Base-by-base conservation (phyloP, 2,113 vertebrate species). In the Shinisaurus crocodilurus region DNA sequence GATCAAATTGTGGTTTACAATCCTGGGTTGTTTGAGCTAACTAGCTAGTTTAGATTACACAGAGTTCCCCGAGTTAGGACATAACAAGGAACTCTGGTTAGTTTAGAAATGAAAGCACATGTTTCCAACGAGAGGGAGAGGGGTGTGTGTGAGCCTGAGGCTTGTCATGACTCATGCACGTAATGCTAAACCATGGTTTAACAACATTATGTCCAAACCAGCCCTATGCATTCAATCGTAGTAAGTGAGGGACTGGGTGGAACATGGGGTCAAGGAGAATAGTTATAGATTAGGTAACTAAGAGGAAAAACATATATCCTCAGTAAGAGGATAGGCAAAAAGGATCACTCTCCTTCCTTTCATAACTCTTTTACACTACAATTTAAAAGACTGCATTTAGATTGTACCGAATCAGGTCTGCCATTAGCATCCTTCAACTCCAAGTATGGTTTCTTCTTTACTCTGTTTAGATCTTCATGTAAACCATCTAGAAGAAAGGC, bases 371-470 rank as follows among this genome's bases (percentile, higher is more conserved):
- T 40, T 69, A 69, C 3, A 63, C 4, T n/a, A 34, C 34, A 85
- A 29, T 13, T 69, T 50, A 85, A 3, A 43, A 25, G 15, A 50
- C 8, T 48, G 34, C 74, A 13, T 37, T 80, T 77, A 27, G 3
- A 89, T 37, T 40, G 0, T 97, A 99, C 99, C 98, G 96, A 98
- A 93, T 99, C 98, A n/a, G 98, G 98, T 25, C 99, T 98, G 86
- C 98, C 99, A 88, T 98, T 98, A 57, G 98, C 99, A 95, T 99
- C 98, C 95, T 98, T 98, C 92, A 99, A 95, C 91, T 98, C 98
- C 94, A 99, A 95, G 91, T 99, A 99, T 91, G 99, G 99, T 94
- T 99, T 99, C 96, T 99, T 99, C 96, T 99, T 99, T 91, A 99
- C 99, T 70, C 99, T 97, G 95, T 99, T 99, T 94, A 99, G 97